Percentiles rank a stretch among this genome's conserved stretches.
These are phyloP conservation scores for Pachyramphus minor DNA, from an alignment of 2,113 vertebrate genomes.

Conservation along the genomic window DNA sequence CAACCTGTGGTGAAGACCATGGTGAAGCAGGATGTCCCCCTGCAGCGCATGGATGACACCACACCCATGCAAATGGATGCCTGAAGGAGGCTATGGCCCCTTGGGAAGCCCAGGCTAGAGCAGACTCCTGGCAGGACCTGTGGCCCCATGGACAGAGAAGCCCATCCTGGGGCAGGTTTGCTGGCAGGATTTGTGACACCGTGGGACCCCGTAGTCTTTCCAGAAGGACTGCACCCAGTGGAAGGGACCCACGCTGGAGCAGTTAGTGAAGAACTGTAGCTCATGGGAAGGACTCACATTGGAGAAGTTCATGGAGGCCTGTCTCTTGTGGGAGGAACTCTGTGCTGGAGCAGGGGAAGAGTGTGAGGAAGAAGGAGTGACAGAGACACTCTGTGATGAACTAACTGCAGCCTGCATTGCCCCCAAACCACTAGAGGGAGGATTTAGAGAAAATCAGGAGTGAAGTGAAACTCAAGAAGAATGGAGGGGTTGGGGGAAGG, in stretches of 20 bases:
- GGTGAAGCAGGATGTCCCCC: background rate
- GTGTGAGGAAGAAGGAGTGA: background rate
- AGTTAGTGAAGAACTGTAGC: background rate
- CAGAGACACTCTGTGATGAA: background rate
- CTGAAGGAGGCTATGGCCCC: background rate
- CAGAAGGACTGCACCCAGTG: background rate
- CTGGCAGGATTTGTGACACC: background rate
- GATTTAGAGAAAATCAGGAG: background rate
- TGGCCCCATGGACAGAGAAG: background rate
- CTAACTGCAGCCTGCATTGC: background rate
- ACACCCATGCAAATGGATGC: background rate
- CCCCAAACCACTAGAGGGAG: background rate
- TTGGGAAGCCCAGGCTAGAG: background rate
- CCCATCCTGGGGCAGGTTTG: background rate
- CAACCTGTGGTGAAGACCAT: background rate
- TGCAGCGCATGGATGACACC: background rate
- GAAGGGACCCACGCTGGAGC: background rate
- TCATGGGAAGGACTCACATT: background rate
- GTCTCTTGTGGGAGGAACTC: background rate
- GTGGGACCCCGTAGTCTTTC: background rate
- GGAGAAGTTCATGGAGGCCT: background rate
- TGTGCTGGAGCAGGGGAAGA: background rate
- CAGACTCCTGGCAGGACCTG: background rate
- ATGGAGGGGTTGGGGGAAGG: background rate
- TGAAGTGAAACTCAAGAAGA: background rate